Percentiles rank a stretch among this genome's conserved stretches.
These are phyloP conservation scores for Acrocephalus arundinaceus DNA, from an alignment of 2,113 vertebrate species.

Conservation along the genomic window DNA sequence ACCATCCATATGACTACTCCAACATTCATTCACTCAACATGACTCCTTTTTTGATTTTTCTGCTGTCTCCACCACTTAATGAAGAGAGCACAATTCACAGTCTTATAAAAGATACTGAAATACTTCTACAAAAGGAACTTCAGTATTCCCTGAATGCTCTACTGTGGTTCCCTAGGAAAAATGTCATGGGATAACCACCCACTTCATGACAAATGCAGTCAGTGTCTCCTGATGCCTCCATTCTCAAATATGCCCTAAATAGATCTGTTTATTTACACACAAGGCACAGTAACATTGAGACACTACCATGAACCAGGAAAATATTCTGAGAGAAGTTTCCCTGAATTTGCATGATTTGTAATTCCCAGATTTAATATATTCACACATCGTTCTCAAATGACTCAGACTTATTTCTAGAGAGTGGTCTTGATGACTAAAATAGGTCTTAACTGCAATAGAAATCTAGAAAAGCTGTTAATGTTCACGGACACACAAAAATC, in stretches of 20 bases:
- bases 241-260: neutral
- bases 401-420: neutral
- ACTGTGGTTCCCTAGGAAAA: neutral
- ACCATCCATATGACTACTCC: neutral
- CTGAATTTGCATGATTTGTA: neutral
- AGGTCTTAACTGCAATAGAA: neutral
- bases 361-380: neutral
- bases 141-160: neutral
- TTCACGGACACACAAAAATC: neutral
- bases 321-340: neutral
- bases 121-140: neutral
- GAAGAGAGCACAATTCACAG: neutral
- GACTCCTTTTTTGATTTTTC: neutral
- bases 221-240: neutral
- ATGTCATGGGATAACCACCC: neutral
- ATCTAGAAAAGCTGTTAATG: neutral
- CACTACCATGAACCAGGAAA: neutral
- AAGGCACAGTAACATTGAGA: neutral
- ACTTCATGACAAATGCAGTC: neutral
- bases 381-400: neutral
- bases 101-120: neutral
- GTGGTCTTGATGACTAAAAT: neutral
- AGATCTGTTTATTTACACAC: neutral
- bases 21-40: neutral
- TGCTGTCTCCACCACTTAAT: neutral